Evolutionary conservation across 2,797 vertebrate genomes (phyloP), one percentile per base, ranked within the genome.

Genomic region (Erithacus rubecula): DNA sequence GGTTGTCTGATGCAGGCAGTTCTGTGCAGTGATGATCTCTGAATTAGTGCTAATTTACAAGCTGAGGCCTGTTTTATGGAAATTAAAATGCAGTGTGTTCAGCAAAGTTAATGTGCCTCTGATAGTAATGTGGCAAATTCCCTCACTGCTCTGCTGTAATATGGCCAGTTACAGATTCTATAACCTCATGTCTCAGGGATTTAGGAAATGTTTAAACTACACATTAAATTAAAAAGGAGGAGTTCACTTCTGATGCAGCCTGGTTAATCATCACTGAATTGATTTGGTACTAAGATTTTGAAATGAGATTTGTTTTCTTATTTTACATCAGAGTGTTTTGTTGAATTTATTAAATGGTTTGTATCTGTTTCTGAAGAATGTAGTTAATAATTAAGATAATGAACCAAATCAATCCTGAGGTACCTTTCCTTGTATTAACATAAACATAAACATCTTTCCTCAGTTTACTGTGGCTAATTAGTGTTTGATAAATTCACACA

Each of bases 341-440:
- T 69, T 44, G 69, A 34, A 89, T 92, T 67, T 79, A 65, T 90
- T 90, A 82, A 92, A 89, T 59, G 87, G 52, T 29, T 52, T 93
- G 41, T 58, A 12, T 69, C 43, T 81, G 15, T 64, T 83, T 67
- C 65, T 64, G 34, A 21, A 46, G 58, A 93, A 67, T 26, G 15
- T 79, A 67, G 79, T 88, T 90, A 89, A 60, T 91, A 68, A 92
- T 91, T 93, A 87, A 75, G 84, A 53, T 96, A 49, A 76, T 82
- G 91, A 90, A 52, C 12, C n/a, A 55, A 78, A 78, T 78, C 39
- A 30, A 46, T 94, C 70, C 34, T 39, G 44, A 72, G 47, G 18
- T 86, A 86, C 52, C 67, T 86, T 81, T 78, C 14, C 39, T 87
- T 83, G 37, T 59, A 56, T 76, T 88, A 65, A 65, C 58, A 41